These are phyloP conservation scores for Sinotaia quadrata DNA, from an alignment of 2,888 invertebrate genomes.

Conservation along the genomic window DNA sequence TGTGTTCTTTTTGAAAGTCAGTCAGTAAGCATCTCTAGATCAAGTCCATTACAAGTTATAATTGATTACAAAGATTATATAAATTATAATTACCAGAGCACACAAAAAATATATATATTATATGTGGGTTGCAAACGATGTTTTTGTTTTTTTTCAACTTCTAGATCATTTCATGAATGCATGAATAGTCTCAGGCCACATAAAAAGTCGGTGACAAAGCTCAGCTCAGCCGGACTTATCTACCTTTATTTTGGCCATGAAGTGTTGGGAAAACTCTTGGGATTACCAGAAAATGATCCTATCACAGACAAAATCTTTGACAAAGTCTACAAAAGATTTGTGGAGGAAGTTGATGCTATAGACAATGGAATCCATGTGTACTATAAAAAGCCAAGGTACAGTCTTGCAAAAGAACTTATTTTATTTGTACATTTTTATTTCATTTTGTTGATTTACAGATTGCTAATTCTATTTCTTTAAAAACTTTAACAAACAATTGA, in stretches of 20 bases:
- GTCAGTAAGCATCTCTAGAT: too few relatives aligned
- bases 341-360: constrained; percentile 95
- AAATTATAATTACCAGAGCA: too few relatives aligned
- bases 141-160: constrained; percentile 28
- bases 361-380: constrained; percentile 95
- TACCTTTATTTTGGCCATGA: constrained; percentile 91
- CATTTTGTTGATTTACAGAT: too few relatives aligned
- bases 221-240: constrained; percentile 95
- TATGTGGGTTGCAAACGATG: too few relatives aligned
- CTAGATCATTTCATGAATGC: constrained; percentile 72
- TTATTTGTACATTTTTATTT: too few relatives aligned
- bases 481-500: too few relatives aligned
- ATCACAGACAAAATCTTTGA: constrained; percentile 70
- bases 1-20: too few relatives aligned
- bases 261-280: constrained; percentile 73
- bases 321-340: constrained; percentile 86
- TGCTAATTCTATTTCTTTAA: too few relatives aligned
- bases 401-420: too few relatives aligned
- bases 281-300: constrained; percentile 44
- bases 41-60: too few relatives aligned
- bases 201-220: constrained; percentile 75
- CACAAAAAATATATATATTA: too few relatives aligned
- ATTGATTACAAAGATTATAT: too few relatives aligned
- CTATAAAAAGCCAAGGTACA: constrained; percentile 75
- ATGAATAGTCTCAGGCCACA: constrained; percentile 68